Percentiles rank a stretch among this genome's conserved stretches.
These are phyloP conservation scores for Tympanoctomys barrerae DNA, from an alignment of 2,797 vertebrate genomes.

Conservation along the genomic window DNA sequence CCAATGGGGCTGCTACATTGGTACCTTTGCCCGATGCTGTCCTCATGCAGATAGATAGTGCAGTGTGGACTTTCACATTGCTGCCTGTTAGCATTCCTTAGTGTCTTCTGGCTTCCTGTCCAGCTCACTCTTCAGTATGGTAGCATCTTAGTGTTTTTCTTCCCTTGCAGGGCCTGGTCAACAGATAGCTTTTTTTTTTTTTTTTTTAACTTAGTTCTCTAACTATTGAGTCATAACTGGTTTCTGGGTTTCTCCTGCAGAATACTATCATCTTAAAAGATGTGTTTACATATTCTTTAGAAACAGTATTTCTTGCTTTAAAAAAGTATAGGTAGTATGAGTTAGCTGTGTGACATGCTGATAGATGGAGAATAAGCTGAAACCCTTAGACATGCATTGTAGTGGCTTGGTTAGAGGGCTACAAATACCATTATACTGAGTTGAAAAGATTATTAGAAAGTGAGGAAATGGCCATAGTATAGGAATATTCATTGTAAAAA, in stretches of 20 bases:
- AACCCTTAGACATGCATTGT: not conserved
- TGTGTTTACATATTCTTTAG: not conserved
- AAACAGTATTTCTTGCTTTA: slow-evolving; percentile 20
- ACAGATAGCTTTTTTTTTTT: not conserved
- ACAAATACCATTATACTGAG: not conserved
- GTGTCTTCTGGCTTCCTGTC: not conserved
- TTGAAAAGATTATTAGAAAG: not conserved
- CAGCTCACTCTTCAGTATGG: not conserved
- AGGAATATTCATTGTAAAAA: not conserved
- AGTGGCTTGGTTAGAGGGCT: not conserved
- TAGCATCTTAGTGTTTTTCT: not conserved
- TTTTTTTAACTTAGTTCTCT: not conserved
- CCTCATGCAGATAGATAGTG: too few species aligned
- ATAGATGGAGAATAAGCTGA: not conserved
- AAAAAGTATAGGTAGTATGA: not conserved
- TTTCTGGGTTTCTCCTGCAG: slow-evolving; percentile 36
- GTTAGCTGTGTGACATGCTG: not conserved
- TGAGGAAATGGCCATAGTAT: not conserved
- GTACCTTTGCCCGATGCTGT: not conserved
- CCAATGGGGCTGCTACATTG: not conserved
- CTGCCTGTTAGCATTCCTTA: not conserved
- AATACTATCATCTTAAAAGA: not conserved
- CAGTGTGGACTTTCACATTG: not conserved
- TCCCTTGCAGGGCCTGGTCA: not conserved
- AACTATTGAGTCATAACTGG: not conserved